Conservation (phyloP, 2,113 vertebrate genomes). For the Scomber scombrus region DNA sequence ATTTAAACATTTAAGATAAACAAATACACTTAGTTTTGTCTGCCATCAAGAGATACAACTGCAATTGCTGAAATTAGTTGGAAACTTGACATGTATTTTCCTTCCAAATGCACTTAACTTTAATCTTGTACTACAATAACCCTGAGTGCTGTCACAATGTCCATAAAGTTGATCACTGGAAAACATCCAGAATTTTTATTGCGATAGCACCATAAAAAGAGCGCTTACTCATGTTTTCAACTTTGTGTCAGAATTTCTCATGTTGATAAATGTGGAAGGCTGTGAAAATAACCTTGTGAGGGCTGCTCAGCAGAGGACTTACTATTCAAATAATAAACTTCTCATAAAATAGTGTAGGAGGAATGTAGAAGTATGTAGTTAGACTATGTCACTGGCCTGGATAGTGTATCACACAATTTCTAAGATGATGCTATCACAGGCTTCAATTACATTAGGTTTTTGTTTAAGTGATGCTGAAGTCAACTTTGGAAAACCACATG, state of each 20-base stretch:
- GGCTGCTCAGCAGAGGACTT: conserved; percentile 18
- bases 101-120: background rate
- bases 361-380: conserved; percentile 37
- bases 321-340: conserved; percentile 43
- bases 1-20: background rate
- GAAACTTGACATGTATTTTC: background rate
- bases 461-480: conserved; percentile 23
- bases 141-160: conserved; percentile 17
- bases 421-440: conserved; percentile 16
- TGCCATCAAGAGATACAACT: background rate
- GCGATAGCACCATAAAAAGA: conserved; percentile 44
- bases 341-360: conserved; percentile 33
- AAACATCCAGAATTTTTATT: conserved; percentile 37
- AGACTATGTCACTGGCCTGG: conserved; percentile 25
- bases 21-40: background rate
- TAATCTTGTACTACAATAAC: conserved; percentile 30
- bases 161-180: conserved; percentile 39
- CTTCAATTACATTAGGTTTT: conserved; percentile 20
- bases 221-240: conserved; percentile 38
- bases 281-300: conserved; percentile 38
- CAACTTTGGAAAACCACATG: conserved; percentile 17
- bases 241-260: conserved; percentile 50
- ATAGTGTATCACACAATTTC: conserved; percentile 28
- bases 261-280: conserved; percentile 51
- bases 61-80: background rate